A percentile compares a stretch with the other conserved stretches of the same genome.
These are phyloP conservation scores for Tortricodes alternella DNA, from an alignment of 2,888 invertebrate species.

Conservation along the genomic window DNA sequence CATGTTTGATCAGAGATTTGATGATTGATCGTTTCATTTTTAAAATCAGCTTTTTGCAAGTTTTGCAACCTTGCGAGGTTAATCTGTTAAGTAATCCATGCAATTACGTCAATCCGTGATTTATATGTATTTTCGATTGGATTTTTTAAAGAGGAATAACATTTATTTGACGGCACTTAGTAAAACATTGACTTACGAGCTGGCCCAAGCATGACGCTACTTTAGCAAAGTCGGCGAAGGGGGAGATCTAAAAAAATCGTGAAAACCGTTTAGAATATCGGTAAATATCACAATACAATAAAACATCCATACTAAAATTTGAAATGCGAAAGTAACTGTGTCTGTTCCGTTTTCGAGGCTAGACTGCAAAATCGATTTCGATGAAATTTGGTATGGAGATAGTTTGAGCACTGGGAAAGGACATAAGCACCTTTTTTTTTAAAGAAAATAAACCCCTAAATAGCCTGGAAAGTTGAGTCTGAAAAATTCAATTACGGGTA, in stretches of 20 bases:
- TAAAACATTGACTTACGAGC: conserved; percentile 15
- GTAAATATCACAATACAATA: neutral
- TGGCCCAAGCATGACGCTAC: conserved; percentile 15
- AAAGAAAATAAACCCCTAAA: too few species aligned
- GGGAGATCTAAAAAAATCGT: conserved; percentile 11
- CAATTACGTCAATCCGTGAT: conserved; percentile 1
- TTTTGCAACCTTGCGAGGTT: neutral
- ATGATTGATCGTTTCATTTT: conserved; percentile 20
- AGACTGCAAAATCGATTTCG: too few species aligned
- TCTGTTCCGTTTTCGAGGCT: too few species aligned
- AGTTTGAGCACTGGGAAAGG: too few species aligned
- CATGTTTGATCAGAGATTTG: conserved; percentile 1
- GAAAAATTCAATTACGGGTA: too few species aligned
- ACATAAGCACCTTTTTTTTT: too few species aligned
- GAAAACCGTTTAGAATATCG: neutral
- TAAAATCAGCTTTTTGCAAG: conserved; percentile 1
- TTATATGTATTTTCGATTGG: neutral
- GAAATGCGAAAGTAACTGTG: too few species aligned
- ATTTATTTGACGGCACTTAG: neutral
- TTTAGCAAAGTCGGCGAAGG: conserved; percentile 15
- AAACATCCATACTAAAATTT: neutral
- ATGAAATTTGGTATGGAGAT: too few species aligned
- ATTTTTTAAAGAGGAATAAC: neutral
- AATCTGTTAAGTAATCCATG: neutral
- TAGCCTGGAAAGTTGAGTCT: too few species aligned